Evolutionary conservation across 2,888 invertebrate species (phyloP), one percentile per base, ranked within the genome.

Genomic region (Slavum lentiscoides): DNA sequence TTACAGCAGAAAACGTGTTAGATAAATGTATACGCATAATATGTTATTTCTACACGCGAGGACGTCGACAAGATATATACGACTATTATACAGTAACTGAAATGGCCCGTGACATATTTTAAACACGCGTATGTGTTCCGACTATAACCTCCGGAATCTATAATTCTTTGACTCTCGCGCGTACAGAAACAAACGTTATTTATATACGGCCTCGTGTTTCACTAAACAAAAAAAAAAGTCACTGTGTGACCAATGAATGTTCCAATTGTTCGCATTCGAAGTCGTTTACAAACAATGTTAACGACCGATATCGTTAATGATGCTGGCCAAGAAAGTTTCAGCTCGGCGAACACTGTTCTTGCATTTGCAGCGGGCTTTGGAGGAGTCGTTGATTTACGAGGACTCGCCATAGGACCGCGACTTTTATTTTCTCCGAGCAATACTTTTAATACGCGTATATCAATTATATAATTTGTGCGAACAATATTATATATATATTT

Each of bases 271-370:
- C 23, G 23, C 4, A 30, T 66, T 74, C 67, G 23, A 59, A 75
- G 75, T 75, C 58, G 58, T 75, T 75, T 67, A 23, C 58, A 23
- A 75, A 75, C 75, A 75, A 67, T 75, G 75, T 67, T 75, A 75
- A 75, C 75, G 75, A 75, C 58, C 67, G 67, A 67, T 67, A 67
- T 66, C 75, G 58, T 39, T 75, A 75, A 75, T 75, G 75, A 66
- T 17, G 55, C 37, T 39, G 30, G 74, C 64, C 37, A 55, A 66
- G 74, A 74, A 74, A 74, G 73, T 74, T 74, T 62, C 73, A 49
- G 73, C 30, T 39, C 30, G 19, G 37, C 64, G 64, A 55, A 53
- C 23, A 64, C 53, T 74, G 8, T 74, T 74, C 53, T 74, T 64
- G n/a, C 64, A 55, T 64, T 74, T 53, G 30, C 30, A 30, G 30